phyloP scores from a whole-genome alignment of 2,797 vertebrate genomes.

The Eulemur coronatus region DNA sequence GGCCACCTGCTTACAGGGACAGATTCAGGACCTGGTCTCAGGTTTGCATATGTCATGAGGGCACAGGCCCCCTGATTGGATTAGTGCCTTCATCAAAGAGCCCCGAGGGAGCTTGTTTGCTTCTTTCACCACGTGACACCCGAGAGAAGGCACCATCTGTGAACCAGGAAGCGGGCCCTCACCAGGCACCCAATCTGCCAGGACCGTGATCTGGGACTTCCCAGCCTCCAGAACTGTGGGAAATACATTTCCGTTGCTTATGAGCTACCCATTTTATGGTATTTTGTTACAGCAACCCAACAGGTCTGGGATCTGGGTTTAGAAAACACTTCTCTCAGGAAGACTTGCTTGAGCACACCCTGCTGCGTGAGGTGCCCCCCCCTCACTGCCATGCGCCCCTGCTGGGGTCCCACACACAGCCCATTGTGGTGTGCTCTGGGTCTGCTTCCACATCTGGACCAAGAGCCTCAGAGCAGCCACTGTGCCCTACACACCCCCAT shows the following conservation, averaged over 20 bases:
- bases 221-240: not conserved
- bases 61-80: not conserved
- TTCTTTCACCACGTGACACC: not conserved
- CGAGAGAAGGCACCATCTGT: not conserved
- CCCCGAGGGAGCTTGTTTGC: too few species aligned
- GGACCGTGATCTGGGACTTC: not conserved
- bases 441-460: rapidly evolving
- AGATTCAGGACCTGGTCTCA: not conserved
- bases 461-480: rapidly evolving
- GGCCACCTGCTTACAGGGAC: not conserved
- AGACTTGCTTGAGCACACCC: not conserved
- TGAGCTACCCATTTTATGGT: not conserved
- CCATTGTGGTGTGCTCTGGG: not conserved
- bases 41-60: not conserved
- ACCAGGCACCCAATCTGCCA: not conserved
- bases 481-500: rapidly evolving
- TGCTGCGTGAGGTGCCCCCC: not conserved
- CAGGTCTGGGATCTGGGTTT: not conserved
- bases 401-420: not conserved
- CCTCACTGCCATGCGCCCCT: rapidly evolving
- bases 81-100: not conserved
- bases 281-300: not conserved
- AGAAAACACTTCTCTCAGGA: not conserved
- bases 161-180: not conserved
- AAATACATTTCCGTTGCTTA: not conserved